Conservation (phyloP, 2,797 vertebrate genomes). For the Acanthornis magna region DNA sequence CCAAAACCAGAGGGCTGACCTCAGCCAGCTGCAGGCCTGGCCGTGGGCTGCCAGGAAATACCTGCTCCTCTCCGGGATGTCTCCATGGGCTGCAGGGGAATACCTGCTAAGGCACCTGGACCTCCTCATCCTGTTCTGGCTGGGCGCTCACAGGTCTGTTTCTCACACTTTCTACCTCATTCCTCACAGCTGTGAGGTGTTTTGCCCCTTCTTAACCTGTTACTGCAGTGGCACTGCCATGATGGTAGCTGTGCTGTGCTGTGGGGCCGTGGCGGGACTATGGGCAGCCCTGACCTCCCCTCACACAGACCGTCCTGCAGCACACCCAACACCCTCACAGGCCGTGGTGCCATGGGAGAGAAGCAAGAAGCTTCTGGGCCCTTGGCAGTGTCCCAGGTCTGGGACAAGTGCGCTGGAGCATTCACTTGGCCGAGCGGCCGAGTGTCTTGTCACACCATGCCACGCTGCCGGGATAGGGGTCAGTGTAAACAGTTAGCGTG, state of each 20-base stretch:
- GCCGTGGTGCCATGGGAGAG: fast-evolving
- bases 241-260: not conserved
- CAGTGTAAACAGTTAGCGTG: fast-evolving
- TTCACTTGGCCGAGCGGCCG: fast-evolving
- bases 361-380: not conserved
- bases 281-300: not conserved
- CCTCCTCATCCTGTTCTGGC: not conserved
- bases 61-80: fast-evolving
- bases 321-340: fast-evolving
- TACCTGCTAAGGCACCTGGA: not conserved
- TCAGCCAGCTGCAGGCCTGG: not conserved
- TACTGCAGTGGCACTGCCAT: fast-evolving
- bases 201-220: not conserved
- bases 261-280: not conserved
- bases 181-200: not conserved
- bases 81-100: not conserved
- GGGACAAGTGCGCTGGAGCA: fast-evolving
- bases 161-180: not conserved
- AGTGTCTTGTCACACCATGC: fast-evolving
- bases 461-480: fast-evolving
- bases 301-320: not conserved
- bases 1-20: not conserved
- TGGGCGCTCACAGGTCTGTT: not conserved
- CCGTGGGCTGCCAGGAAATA: not conserved
- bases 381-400: not conserved